phyloP scores from a whole-genome alignment of 2,888 invertebrate species.

The Cetonia aurata region DNA sequence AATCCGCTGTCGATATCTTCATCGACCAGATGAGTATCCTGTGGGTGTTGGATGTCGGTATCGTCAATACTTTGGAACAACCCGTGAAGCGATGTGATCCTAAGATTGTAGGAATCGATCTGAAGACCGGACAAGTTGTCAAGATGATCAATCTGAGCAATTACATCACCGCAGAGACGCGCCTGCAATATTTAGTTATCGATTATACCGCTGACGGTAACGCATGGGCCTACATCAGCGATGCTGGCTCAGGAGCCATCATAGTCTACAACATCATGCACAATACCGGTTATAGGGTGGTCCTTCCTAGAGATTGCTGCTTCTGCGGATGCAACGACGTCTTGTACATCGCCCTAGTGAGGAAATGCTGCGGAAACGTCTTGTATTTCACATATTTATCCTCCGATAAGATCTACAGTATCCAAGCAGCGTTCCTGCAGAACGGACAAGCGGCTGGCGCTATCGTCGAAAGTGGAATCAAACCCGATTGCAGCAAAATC shows the following conservation, averaged over 20 bases:
- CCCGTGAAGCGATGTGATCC: conserved; percentile 77
- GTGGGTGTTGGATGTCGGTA: conserved; percentile 81
- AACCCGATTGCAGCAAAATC: conserved; percentile 68
- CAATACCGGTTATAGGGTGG: conserved; percentile 74
- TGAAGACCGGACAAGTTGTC: conserved; percentile 72
- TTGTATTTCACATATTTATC: conserved; percentile 76
- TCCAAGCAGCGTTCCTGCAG: conserved; percentile 74
- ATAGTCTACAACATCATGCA: conserved; percentile 76
- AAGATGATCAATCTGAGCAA: conserved; percentile 74
- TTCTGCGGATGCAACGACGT: conserved; percentile 71
- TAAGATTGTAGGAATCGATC: conserved; percentile 75
- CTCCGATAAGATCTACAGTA: conserved; percentile 73
- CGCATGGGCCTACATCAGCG: conserved; percentile 76
- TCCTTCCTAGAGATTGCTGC: conserved; percentile 70
- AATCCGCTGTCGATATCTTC: conserved; percentile 78
- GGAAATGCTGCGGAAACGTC: conserved; percentile 70
- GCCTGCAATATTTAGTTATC: conserved; percentile 77
- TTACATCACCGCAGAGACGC: conserved; percentile 71
- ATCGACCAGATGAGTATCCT: conserved; percentile 74
- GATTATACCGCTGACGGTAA: conserved; percentile 75
- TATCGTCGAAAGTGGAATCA: conserved; percentile 70
- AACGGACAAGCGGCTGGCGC: conserved; percentile 70
- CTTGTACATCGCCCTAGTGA: conserved; percentile 75
- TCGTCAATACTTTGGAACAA: conserved; percentile 75
- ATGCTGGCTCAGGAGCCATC: conserved; percentile 77